These are phyloP conservation scores for Myiothlypis coronata DNA, from an alignment of 2,797 vertebrate species.

Conservation along the genomic window DNA sequence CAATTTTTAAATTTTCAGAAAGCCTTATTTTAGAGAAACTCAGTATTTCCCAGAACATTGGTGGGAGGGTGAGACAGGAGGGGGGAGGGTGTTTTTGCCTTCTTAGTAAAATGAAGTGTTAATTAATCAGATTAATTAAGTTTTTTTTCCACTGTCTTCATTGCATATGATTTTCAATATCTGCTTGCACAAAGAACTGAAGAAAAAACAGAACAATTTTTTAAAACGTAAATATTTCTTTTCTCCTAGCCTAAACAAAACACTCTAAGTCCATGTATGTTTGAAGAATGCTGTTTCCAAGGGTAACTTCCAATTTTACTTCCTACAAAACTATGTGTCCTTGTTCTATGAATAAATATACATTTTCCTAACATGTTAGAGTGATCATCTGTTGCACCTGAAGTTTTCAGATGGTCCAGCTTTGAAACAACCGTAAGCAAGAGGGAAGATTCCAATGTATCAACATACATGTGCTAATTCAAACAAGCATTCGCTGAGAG, in stretches of 20 bases:
- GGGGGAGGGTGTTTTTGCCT: background rate
- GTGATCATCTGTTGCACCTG: background rate
- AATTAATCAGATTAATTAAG: background rate
- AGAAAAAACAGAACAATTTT: background rate
- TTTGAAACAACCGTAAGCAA: slow-evolving; percentile 18
- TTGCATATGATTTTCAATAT: background rate
- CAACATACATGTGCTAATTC: background rate
- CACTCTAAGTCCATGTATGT: background rate
- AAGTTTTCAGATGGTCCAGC: background rate
- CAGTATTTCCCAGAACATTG: background rate
- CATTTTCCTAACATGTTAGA: background rate
- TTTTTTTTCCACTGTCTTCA: background rate
- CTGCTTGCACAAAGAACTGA: background rate
- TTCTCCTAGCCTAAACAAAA: background rate
- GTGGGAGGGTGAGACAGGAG: background rate
- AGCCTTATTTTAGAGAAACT: background rate
- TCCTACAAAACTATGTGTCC: background rate
- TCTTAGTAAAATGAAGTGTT: background rate
- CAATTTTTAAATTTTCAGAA: background rate
- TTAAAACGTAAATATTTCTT: background rate
- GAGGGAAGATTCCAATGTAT: background rate
- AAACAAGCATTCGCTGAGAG: slow-evolving; percentile 2
- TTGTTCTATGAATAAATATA: background rate
- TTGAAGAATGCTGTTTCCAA: background rate
- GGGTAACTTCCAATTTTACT: background rate